Evolutionary conservation across 2,888 invertebrate genomes (phyloP).

Genomic region (Nymphalis urticae): DNA sequence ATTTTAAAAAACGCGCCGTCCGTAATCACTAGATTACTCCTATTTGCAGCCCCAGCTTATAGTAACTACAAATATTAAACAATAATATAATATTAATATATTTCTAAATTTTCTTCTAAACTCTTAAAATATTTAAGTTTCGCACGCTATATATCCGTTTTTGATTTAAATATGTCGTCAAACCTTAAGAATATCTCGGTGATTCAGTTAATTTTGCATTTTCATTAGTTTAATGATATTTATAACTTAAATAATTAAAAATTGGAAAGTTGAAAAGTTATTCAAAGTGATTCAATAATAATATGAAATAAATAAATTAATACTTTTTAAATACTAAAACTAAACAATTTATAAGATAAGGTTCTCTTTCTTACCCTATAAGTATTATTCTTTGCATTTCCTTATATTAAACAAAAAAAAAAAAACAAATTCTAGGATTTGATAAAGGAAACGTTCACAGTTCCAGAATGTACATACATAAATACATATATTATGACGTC

Average conservation of each 20-base stretch:
- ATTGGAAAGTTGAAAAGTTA: not conserved
- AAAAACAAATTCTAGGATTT: constrained; percentile 21
- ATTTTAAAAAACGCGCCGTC: constrained; percentile 61
- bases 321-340: not conserved
- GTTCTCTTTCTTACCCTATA: not conserved
- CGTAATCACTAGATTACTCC: constrained; percentile 44
- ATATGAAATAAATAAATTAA: not conserved
- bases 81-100: no score
- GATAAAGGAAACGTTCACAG: constrained; percentile 37
- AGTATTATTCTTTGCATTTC: not conserved
- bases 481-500: constrained; percentile 64
- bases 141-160: no score
- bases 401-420: constrained; percentile 1
- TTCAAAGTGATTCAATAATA: not conserved
- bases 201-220: no score
- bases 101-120: no score
- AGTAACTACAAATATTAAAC: constrained; percentile 1
- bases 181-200: no score
- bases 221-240: no score
- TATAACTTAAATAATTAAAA: not conserved
- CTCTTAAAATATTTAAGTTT: no score
- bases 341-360: not conserved
- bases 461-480: constrained; percentile 61
- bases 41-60: constrained; percentile 33
- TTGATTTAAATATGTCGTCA: no score